These are phyloP conservation scores for Pyrgilauda ruficollis DNA, from an alignment of 2,113 vertebrate species.

Conservation along the genomic window DNA sequence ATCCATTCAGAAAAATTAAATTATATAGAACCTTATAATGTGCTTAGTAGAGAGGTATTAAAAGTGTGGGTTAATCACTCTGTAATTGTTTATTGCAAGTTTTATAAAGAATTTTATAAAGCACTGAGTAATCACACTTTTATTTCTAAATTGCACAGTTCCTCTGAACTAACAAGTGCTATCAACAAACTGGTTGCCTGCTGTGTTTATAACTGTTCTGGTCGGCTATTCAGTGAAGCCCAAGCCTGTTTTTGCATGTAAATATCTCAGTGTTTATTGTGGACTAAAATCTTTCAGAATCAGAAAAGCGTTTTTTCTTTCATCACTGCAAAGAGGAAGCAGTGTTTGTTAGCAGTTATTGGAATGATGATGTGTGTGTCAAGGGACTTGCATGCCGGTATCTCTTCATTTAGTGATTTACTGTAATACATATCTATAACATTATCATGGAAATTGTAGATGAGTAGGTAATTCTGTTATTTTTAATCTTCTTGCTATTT, in stretches of 20 bases:
- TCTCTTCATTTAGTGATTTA: neutral
- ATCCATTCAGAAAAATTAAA: constrained; percentile 50
- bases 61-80: constrained; percentile 27
- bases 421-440: neutral
- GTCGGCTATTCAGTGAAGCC: neutral
- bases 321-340: neutral
- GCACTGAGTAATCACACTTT: neutral
- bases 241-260: neutral
- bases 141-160: constrained; percentile 23
- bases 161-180: neutral
- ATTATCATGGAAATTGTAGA: neutral
- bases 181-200: neutral
- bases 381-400: neutral
- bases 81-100: constrained; percentile 3
- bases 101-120: constrained; percentile 33
- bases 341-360: neutral
- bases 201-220: neutral
- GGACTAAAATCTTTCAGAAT: neutral
- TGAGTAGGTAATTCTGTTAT: neutral
- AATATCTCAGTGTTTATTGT: neutral
- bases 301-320: neutral
- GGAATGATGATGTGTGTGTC: neutral
- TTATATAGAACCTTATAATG: neutral
- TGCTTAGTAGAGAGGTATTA: neutral
- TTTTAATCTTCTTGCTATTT: neutral